Evolutionary conservation across 2,113 vertebrate genomes (phyloP).

Genomic region (Rana temporaria): DNA sequence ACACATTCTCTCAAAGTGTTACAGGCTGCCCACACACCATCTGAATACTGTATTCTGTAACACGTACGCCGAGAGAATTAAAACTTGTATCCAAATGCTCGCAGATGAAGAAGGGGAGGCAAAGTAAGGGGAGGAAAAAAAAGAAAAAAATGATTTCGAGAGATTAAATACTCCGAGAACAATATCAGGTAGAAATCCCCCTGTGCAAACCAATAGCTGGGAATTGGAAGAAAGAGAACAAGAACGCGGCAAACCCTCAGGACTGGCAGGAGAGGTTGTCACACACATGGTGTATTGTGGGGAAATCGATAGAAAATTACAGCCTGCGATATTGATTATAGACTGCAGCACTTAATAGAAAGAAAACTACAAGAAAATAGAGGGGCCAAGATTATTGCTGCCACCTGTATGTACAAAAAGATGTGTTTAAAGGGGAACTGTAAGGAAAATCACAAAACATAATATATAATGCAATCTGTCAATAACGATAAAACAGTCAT

Average conservation of each 20-base stretch:
- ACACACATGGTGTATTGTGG: slow-evolving; percentile 57
- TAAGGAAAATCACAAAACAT: background rate
- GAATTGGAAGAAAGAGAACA: slow-evolving; percentile 60
- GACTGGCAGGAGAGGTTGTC: slow-evolving; percentile 49
- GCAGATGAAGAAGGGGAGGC: slow-evolving; percentile 55
- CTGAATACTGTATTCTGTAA: slow-evolving; percentile 61
- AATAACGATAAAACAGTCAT: too few species aligned
- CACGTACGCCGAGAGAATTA: slow-evolving; percentile 58
- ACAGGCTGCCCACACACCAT: slow-evolving; percentile 57
- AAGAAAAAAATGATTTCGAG: slow-evolving; percentile 26
- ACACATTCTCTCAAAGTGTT: slow-evolving; percentile 55
- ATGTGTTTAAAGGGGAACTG: background rate
- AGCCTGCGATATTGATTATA: slow-evolving; percentile 43
- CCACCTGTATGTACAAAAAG: background rate
- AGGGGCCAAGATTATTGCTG: background rate
- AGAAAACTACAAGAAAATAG: background rate
- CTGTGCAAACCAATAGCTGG: slow-evolving; percentile 54
- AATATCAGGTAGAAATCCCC: slow-evolving; percentile 61
- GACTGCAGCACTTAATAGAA: background rate
- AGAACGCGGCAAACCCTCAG: slow-evolving; percentile 57
- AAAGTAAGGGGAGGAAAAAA: background rate
- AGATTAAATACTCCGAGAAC: slow-evolving; percentile 60
- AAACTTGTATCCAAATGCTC: slow-evolving; percentile 62
- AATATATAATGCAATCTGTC: background rate
- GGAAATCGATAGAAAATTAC: slow-evolving; percentile 61